Percentiles rank a stretch among this genome's conserved stretches.
Conservation (phyloP, 2,797 vertebrate genomes). For the Urosaurus nigricauda region DNA sequence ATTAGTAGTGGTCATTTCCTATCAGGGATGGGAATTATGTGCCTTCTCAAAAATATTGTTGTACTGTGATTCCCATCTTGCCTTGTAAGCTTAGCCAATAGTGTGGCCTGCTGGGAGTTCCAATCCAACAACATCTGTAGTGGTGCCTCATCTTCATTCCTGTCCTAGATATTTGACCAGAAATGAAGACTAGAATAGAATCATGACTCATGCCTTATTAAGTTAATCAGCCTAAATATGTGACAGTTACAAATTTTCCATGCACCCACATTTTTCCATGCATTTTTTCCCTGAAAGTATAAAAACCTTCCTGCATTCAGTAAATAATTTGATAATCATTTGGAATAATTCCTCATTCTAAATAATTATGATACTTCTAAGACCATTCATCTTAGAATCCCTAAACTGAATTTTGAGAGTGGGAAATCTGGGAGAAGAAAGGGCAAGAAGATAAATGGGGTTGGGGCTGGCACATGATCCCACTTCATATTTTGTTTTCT, state of each 20-base stretch:
- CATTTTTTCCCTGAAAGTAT: no score
- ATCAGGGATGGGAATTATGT: no score
- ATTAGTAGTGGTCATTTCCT: not conserved
- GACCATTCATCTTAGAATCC: not conserved
- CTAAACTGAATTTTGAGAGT: not conserved
- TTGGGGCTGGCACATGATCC: not conserved
- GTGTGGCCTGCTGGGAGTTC: no score
- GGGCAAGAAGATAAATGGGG: not conserved
- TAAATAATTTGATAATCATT: not conserved
- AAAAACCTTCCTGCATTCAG: not conserved
- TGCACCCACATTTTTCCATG: not conserved
- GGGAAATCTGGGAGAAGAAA: not conserved
- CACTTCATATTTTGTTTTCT: not conserved
- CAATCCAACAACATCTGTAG: no score
- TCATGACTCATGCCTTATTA: not conserved
- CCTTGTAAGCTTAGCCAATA: no score
- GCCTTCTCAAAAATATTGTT: no score
- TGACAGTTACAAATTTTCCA: not conserved
- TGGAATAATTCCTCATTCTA: no score
- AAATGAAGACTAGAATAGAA: not conserved
- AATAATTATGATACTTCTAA: not conserved
- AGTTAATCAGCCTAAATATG: not conserved
- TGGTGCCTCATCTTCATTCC: no score
- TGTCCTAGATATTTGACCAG: not conserved
- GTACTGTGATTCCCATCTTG: no score